Percentiles rank a stretch among this genome's conserved stretches.
phyloP scores from a whole-genome alignment of 2,113 vertebrate species.

The Erythrolamprus reginae region DNA sequence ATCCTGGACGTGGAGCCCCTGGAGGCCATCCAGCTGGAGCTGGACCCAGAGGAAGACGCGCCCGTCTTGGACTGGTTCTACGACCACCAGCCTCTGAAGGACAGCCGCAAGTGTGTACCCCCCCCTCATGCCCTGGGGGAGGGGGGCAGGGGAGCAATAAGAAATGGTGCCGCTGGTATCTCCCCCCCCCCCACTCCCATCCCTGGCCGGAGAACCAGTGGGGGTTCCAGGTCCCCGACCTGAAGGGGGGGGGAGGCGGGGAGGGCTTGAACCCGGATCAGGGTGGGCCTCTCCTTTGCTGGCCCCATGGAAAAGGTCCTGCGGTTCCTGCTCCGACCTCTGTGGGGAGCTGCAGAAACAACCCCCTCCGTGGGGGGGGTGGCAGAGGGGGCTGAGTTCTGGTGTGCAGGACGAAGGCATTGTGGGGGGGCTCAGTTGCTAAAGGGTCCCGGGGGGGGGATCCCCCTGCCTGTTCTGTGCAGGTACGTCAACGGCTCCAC shows the following conservation, averaged over 20 bases:
- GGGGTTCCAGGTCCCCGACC: background rate
- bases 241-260: background rate
- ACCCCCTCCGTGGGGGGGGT: rapidly evolving
- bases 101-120: constrained; percentile 82
- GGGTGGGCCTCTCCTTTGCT: background rate
- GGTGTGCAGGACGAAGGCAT: background rate
- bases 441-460: background rate
- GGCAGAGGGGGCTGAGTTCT: background rate
- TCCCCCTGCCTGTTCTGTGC: background rate
- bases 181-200: too few species aligned
- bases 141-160: background rate
- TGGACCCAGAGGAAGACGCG: constrained; percentile 90
- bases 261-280: background rate
- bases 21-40: constrained; percentile 95
- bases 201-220: rapidly evolving
- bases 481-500: constrained; percentile 96
- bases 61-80: constrained; percentile 94
- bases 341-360: background rate
- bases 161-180: background rate
- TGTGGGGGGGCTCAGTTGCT: background rate
- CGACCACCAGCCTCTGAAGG: constrained; percentile 93
- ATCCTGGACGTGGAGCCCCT: constrained; percentile 96
- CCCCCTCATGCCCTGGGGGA: background rate
- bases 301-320: background rate
- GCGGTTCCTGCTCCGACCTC: background rate